Evolutionary conservation across 2,797 vertebrate species (phyloP).

Genomic region (Heterohyrax brucei): DNA sequence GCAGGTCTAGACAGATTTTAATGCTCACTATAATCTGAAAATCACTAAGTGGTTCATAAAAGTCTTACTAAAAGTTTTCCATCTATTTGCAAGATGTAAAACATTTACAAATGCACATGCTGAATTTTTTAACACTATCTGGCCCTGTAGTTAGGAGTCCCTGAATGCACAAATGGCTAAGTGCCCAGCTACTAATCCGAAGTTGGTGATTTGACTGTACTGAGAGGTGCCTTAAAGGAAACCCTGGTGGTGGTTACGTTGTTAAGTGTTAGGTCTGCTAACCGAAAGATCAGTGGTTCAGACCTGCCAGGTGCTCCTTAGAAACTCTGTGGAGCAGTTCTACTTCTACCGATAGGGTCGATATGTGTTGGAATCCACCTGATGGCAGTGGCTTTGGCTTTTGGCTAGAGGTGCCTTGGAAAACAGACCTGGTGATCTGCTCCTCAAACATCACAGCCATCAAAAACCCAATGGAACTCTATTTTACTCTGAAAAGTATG

Average conservation of each 20-base stretch:
- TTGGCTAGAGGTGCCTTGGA: neutral
- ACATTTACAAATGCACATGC: neutral
- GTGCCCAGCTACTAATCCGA: neutral
- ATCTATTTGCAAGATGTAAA: neutral
- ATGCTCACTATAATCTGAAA: slow-evolving; percentile 18
- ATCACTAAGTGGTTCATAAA: neutral
- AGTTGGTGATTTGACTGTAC: neutral
- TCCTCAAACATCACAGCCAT: neutral
- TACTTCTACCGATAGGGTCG: too few relatives aligned
- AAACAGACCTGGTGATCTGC: neutral
- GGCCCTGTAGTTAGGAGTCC: neutral
- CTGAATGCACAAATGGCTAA: neutral
- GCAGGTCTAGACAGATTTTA: neutral
- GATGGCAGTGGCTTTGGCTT: too few relatives aligned
- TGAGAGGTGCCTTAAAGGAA: neutral
- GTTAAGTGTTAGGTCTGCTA: too few relatives aligned
- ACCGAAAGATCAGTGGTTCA: too few relatives aligned
- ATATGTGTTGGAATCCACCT: too few relatives aligned
- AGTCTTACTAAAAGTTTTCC: slow-evolving; percentile 23
- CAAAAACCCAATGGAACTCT: neutral
- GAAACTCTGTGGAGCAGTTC: too few relatives aligned
- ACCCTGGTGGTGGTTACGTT: neutral
- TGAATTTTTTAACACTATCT: neutral
- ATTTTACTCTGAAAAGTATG: too few relatives aligned
- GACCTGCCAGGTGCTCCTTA: too few relatives aligned